These are phyloP conservation scores for Rotaria sp. DNA, from an alignment of 2,888 invertebrate species.

Conservation along the genomic window DNA sequence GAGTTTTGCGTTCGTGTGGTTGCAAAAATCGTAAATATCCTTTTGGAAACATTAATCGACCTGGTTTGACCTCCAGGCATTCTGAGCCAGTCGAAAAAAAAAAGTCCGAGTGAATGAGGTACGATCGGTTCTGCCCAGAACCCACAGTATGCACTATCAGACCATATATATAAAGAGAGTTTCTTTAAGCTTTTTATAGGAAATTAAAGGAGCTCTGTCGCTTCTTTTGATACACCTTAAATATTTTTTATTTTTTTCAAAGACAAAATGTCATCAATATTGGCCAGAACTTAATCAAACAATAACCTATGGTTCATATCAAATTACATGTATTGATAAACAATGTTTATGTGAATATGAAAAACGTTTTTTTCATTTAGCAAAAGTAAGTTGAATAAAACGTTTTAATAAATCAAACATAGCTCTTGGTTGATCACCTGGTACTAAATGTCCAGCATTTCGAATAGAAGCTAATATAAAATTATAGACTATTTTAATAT, in stretches of 20 bases:
- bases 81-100: too few relatives aligned
- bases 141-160: too few relatives aligned
- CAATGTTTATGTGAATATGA: neutral
- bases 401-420: constrained; percentile 12
- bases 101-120: too few relatives aligned
- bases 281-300: constrained; percentile 7
- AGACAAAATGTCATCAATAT: constrained; percentile 26
- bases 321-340: neutral
- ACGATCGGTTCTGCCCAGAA: too few relatives aligned
- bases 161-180: too few relatives aligned
- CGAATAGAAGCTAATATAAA: constrained; percentile 48
- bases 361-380: neutral
- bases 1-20: too few relatives aligned
- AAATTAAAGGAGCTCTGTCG: too few relatives aligned
- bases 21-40: too few relatives aligned
- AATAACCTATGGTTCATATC: neutral
- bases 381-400: neutral
- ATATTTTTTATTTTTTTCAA: neutral
- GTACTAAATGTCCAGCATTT: constrained; percentile 51
- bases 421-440: constrained; percentile 47
- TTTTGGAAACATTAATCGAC: too few relatives aligned
- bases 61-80: too few relatives aligned
- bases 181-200: too few relatives aligned
- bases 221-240: too few relatives aligned
- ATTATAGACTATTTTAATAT: constrained; percentile 47